A percentile compares a stretch with the other conserved stretches of the same genome.
phyloP scores from a whole-genome alignment of 2,888 invertebrate species.

The Trichogramma evanescens region DNA sequence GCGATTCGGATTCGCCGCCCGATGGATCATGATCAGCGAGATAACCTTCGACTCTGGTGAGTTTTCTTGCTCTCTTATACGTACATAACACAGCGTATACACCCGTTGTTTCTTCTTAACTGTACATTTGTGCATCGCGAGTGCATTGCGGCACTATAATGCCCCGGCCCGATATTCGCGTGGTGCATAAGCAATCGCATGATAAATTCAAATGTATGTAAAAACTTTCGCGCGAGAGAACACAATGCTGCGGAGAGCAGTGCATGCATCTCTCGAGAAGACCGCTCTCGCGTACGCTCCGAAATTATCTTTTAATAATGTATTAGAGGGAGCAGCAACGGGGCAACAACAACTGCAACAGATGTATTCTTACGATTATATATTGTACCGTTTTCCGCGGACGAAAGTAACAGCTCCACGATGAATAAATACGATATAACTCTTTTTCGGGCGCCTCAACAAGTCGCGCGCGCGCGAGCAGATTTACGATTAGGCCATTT shows the following conservation, averaged over 20 bases:
- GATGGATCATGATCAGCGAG: slow-evolving; percentile 88
- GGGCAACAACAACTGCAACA: too few relatives aligned
- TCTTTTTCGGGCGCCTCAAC: not conserved
- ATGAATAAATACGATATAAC: not conserved
- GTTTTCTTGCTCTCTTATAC: slow-evolving; percentile 27
- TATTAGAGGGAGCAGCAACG: not conserved
- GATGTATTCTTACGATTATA: too few relatives aligned
- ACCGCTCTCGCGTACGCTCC: not conserved
- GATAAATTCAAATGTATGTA: slow-evolving; percentile 2
- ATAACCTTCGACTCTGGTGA: slow-evolving; percentile 76
- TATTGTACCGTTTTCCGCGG: too few relatives aligned
- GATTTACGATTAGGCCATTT: not conserved
- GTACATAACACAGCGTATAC: too few relatives aligned
- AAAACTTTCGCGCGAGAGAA: not conserved
- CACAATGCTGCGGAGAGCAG: not conserved
- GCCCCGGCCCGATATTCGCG: not conserved
- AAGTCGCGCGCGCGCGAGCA: not conserved
- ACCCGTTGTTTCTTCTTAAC: not conserved
- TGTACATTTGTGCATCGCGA: too few relatives aligned
- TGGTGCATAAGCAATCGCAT: not conserved
- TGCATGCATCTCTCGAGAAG: not conserved
- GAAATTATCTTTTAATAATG: not conserved
- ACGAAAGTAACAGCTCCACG: too few relatives aligned
- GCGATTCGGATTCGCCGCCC: slow-evolving; percentile 69
- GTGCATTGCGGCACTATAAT: not conserved